Percentiles rank a stretch among this genome's conserved stretches.
Evolutionary conservation across 2,797 vertebrate species (phyloP).

Genomic region (Darevskia nairensis): DNA sequence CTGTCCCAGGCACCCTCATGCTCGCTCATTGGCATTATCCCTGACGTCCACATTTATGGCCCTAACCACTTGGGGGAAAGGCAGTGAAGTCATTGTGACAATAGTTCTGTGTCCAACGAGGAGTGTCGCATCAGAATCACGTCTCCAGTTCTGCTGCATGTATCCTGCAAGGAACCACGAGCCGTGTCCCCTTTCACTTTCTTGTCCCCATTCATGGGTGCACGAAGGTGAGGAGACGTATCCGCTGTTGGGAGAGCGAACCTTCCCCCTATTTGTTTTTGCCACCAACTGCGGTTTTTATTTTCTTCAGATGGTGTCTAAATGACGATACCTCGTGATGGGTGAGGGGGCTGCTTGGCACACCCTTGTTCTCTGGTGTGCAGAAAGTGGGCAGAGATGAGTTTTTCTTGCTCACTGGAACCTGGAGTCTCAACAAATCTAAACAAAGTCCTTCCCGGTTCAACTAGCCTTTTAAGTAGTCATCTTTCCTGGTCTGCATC

Average conservation of each 20-base stretch:
- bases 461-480: no score
- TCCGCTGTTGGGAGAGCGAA: neutral
- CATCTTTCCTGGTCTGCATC: no score
- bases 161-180: neutral
- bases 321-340: no score
- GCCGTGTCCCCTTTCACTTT: neutral
- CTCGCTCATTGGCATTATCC: neutral
- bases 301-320: neutral
- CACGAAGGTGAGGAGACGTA: neutral
- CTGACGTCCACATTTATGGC: neutral
- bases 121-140: neutral
- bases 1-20: neutral
- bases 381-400: no score
- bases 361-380: no score
- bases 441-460: no score
- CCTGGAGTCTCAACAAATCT: no score
- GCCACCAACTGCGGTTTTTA: neutral
- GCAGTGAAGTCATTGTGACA: neutral
- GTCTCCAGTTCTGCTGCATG: neutral
- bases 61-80: neutral
- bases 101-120: neutral
- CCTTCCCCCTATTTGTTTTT: neutral
- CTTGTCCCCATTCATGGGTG: neutral
- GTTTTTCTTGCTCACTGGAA: no score
- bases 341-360: no score